Conservation (phyloP, 2,888 invertebrate genomes). For the Phorcus lineatus region DNA sequence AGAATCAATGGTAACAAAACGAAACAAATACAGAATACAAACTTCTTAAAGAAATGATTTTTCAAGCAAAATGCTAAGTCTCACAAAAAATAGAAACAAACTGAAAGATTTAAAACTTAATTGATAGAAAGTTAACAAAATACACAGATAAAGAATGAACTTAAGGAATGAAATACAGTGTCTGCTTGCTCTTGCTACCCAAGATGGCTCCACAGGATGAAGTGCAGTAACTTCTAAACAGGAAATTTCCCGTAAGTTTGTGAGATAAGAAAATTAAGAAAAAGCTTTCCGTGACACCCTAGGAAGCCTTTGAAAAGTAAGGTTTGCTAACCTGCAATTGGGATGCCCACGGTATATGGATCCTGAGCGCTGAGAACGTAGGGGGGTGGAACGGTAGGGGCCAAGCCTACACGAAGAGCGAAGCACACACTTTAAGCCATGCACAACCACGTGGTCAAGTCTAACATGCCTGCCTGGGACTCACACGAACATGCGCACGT, state of each 20-base stretch:
- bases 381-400: conserved; percentile 76
- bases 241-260: too few species aligned
- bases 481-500: not conserved
- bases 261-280: not conserved
- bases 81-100: not conserved
- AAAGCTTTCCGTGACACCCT: not conserved
- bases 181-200: conserved; percentile 7
- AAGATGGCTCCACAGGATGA: not conserved
- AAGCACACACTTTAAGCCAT: conserved; percentile 64
- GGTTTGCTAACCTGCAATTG: conserved; percentile 81
- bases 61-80: conserved; percentile 25
- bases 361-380: conserved; percentile 80
- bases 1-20: not conserved
- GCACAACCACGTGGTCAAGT: conserved; percentile 44
- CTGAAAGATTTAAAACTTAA: not conserved
- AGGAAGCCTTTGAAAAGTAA: conserved; percentile 2
- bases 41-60: not conserved
- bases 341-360: conserved; percentile 86
- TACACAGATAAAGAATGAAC: not conserved
- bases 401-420: conserved; percentile 70
- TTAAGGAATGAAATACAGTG: not conserved
- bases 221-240: too few species aligned
- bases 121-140: not conserved
- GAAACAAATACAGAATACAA: conserved; percentile 2
- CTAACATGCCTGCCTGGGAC: conserved; percentile 16